phyloP scores from a whole-genome alignment of 2,113 vertebrate species.

The Percina caprodes region DNA sequence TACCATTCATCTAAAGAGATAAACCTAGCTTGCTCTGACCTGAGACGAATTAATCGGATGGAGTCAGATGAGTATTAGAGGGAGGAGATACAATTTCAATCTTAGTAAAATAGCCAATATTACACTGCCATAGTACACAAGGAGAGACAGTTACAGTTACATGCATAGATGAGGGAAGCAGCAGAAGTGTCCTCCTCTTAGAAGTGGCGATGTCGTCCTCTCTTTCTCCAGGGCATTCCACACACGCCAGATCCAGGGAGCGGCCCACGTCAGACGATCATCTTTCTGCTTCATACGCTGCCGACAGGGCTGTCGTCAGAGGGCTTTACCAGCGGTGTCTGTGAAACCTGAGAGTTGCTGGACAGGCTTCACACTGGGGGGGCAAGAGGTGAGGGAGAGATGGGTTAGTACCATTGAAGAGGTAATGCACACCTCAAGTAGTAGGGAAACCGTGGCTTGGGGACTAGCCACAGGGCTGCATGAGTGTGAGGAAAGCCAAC shows the following conservation, averaged over 20 bases:
- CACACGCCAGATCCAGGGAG: conserved; percentile 71
- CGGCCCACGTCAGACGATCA: conserved; percentile 75
- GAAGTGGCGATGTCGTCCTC: conserved; percentile 68
- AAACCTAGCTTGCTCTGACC: conserved; percentile 42
- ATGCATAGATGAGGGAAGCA: conserved; percentile 55
- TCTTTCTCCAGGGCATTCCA: conserved; percentile 76
- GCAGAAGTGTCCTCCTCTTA: conserved; percentile 61
- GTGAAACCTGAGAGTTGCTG: conserved; percentile 82
- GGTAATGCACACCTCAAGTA: conserved; percentile 69
- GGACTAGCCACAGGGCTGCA: conserved; percentile 64
- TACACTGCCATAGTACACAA: conserved; percentile 22
- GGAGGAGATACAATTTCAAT: conserved; percentile 25
- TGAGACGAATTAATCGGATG: conserved; percentile 28
- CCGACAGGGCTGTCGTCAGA: conserved; percentile 83
- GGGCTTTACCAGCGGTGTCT: conserved; percentile 79
- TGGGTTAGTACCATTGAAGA: conserved; percentile 61
- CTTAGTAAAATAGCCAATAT: conserved; percentile 31
- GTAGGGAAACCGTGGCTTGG: conserved; percentile 66
- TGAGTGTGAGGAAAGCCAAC: conserved; percentile 77
- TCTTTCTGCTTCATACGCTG: conserved; percentile 76
- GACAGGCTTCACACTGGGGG: conserved; percentile 67
- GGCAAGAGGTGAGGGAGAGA: conserved; percentile 67
- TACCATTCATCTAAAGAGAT: conserved; percentile 52
- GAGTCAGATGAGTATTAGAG: conserved; percentile 36
- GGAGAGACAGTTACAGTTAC: conserved; percentile 54